Percentiles rank a stretch among this genome's conserved stretches.
Conservation (phyloP, 1,140 invertebrate species). For the Pararge aegeria region DNA sequence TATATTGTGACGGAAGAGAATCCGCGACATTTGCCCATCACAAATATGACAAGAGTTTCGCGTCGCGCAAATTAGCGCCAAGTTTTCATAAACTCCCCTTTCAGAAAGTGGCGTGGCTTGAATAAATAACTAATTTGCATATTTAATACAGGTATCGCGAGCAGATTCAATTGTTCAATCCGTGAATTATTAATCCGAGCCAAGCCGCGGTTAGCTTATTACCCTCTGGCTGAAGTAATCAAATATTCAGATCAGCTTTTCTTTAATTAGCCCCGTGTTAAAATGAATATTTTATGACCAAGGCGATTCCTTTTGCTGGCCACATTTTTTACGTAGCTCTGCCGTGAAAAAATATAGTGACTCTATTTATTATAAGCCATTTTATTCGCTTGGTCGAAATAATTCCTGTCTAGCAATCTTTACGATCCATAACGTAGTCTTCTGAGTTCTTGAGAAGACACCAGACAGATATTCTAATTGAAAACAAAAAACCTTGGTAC, state of each 20-base stretch:
- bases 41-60: constrained; percentile 26
- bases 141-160: constrained; percentile 70
- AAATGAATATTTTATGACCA: constrained; percentile 31
- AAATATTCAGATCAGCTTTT: constrained; percentile 62
- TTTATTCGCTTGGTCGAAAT: too few relatives aligned
- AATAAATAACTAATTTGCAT: constrained; percentile 75
- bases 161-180: constrained; percentile 64
- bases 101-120: constrained; percentile 50
- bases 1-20: neutral
- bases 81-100: constrained; percentile 57
- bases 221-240: constrained; percentile 52
- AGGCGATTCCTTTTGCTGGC: neutral
- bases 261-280: constrained; percentile 42
- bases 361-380: too few relatives aligned
- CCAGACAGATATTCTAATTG: too few relatives aligned
- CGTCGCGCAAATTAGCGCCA: constrained; percentile 36
- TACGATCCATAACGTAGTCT: too few relatives aligned
- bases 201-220: constrained; percentile 53
- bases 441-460: too few relatives aligned
- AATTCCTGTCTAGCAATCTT: too few relatives aligned
- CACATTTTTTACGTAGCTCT: neutral
- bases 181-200: constrained; percentile 65
- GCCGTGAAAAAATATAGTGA: too few relatives aligned
- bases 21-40: neutral
- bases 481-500: too few relatives aligned